phyloP scores from a whole-genome alignment of 2,888 invertebrate species.

The Papilio protenor region DNA sequence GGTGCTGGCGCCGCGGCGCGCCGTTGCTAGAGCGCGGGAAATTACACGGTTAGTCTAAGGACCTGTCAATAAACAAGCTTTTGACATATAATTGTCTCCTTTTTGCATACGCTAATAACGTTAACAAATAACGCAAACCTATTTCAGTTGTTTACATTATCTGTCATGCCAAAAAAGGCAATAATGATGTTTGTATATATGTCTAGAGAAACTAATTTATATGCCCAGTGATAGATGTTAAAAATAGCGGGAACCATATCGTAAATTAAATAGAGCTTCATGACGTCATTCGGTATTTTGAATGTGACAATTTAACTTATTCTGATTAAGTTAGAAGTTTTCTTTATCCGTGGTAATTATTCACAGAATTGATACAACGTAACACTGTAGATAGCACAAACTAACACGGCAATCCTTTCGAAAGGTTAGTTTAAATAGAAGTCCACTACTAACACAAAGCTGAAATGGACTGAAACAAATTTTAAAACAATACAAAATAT shows the following conservation, averaged over 20 bases:
- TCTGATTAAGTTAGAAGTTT: not conserved
- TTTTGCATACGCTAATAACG: constrained; percentile 41
- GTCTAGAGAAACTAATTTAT: not conserved
- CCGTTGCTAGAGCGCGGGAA: constrained; percentile 75
- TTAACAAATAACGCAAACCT: constrained; percentile 25
- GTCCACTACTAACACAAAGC: not conserved
- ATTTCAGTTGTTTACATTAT: constrained; percentile 12
- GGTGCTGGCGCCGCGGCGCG: constrained; percentile 75
- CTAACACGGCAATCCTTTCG: not conserved
- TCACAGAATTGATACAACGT: not conserved
- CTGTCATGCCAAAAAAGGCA: constrained; percentile 6
- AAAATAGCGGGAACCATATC: not conserved
- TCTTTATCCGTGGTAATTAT: not conserved
- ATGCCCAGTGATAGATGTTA: not conserved
- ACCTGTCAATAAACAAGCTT: constrained; percentile 73
- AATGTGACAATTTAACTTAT: not conserved
- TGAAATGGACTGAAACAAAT: not conserved
- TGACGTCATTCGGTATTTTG: not conserved
- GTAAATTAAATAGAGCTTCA: not conserved
- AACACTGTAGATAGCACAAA: too few species aligned
- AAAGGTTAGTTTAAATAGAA: not conserved
- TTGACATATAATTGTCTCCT: constrained; percentile 67
- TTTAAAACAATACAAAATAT: not conserved
- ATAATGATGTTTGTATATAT: constrained; percentile 8
- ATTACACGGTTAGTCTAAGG: constrained; percentile 76